Evolutionary conservation across 2,113 vertebrate species (phyloP).

Genomic region (Nothocercus nigrocapillus): DNA sequence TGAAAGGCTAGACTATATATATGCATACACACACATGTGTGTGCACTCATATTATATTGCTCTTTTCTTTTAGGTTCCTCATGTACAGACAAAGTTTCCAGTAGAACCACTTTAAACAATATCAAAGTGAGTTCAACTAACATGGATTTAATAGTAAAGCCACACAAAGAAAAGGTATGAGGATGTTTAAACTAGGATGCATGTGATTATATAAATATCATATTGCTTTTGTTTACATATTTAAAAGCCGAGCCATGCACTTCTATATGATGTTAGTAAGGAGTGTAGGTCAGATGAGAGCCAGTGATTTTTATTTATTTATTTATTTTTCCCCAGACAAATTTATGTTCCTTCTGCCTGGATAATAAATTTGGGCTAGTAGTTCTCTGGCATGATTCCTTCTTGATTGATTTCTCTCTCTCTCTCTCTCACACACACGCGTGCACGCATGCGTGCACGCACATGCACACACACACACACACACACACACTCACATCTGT

Average conservation of each 20-base stretch:
- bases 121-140: conserved; percentile 58
- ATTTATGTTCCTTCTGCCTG: not conserved
- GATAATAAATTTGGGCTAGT: not conserved
- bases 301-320: not conserved
- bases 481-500: no score
- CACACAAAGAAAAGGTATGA: conserved; percentile 78
- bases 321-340: not conserved
- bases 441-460: no score
- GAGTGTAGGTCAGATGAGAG: not conserved
- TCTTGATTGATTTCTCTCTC: not conserved
- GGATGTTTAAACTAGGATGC: not conserved
- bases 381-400: not conserved
- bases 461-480: no score
- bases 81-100: conserved; percentile 16
- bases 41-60: no score
- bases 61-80: conserved; percentile 61
- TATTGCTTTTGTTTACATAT: not conserved
- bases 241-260: not conserved
- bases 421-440: no score
- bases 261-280: not conserved
- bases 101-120: conserved; percentile 33
- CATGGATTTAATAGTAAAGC: conserved; percentile 51
- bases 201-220: not conserved
- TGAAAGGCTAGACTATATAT: not conserved
- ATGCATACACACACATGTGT: not conserved